Evolutionary conservation across 2,113 vertebrate species (phyloP), one percentile per base, ranked within the genome.

Genomic region (Antechinus flavipes): DNA sequence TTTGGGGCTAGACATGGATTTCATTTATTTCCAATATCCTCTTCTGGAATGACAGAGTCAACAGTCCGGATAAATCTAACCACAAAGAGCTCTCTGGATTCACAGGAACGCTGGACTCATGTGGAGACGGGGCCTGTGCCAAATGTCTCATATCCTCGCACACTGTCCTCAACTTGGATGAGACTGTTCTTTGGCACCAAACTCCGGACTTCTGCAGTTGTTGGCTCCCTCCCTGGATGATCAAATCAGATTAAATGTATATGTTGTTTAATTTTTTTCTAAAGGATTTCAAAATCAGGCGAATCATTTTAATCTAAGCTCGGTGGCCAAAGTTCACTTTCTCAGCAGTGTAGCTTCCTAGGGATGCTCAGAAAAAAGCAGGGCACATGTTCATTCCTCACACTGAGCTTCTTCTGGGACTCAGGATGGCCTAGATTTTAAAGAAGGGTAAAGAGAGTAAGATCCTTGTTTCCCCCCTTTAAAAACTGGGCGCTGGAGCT

Each of bases 21-120:
- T 84, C 68, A 84, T 84, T 84, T 84, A 84, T 84, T 84, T 84
- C 68, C 68, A 84, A 84, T 84, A 84, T 84, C 68, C 68, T 84
- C n/a, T 84, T 84, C 68, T 84, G 68, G 68, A 84, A 84, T 84
- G 68, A 84, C n/a, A 84, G 68, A 84, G n/a, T 84, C 68, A 84
- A 42, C 68, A 42, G 68, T 84, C 7, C 68, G 19, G 68, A 84
- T 84, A 84, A 84, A 84, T 84, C 68, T 84, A 84, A 84, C 68
- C 68, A 84, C 68, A 84, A 76, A 84, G 68, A 84, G 68, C 68
- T 84, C 68, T 84, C 68, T 84, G 68, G 68, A 84, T 84, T 84
- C 68, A 42, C n/a, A 84, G 19, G 68, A 84, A 84, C 68, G 68
- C 68, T 84, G 68, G 68, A 26, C 68, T 84, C 68, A 84, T 84